phyloP scores from a whole-genome alignment of 2,888 invertebrate species.

The Microplitis manilae region DNA sequence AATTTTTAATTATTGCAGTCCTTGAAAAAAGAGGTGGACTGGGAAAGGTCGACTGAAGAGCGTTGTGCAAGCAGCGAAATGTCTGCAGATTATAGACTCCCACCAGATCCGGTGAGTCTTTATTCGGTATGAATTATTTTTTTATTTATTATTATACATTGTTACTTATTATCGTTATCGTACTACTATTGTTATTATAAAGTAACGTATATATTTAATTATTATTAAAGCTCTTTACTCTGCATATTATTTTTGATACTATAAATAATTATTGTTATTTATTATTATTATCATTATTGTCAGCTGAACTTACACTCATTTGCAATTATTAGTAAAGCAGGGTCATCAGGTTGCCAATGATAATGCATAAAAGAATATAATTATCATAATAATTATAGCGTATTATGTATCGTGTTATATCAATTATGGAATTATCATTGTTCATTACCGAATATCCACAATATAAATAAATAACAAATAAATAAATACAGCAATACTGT shows the following conservation, averaged over 20 bases:
- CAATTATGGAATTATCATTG: constrained; percentile 46
- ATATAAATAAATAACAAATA: neutral
- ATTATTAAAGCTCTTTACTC: constrained; percentile 39
- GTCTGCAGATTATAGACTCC: constrained; percentile 85
- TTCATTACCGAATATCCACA: constrained; percentile 31
- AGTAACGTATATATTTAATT: constrained; percentile 61
- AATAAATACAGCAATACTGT: constrained; percentile 20
- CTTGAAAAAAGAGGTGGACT: constrained; percentile 90
- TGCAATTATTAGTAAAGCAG: constrained; percentile 58
- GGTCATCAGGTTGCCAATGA: constrained; percentile 59
- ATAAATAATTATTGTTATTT: neutral
- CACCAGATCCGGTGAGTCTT: constrained; percentile 85
- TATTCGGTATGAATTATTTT: constrained; percentile 54
- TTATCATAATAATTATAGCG: constrained; percentile 46
- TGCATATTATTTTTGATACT: constrained; percentile 42
- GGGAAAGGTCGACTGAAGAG: constrained; percentile 82
- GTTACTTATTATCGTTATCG: constrained; percentile 62
- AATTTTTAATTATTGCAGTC: constrained; percentile 77
- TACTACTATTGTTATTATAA: constrained; percentile 42
- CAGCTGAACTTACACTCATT: constrained; percentile 57
- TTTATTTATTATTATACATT: constrained; percentile 46
- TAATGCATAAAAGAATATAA: constrained; percentile 39
- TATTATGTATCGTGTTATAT: constrained; percentile 53
- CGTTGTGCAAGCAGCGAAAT: constrained; percentile 85
- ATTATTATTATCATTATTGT: constrained; percentile 47